Evolutionary conservation across 2,888 invertebrate species (phyloP).

Genomic region (Napeogenes inachia): DNA sequence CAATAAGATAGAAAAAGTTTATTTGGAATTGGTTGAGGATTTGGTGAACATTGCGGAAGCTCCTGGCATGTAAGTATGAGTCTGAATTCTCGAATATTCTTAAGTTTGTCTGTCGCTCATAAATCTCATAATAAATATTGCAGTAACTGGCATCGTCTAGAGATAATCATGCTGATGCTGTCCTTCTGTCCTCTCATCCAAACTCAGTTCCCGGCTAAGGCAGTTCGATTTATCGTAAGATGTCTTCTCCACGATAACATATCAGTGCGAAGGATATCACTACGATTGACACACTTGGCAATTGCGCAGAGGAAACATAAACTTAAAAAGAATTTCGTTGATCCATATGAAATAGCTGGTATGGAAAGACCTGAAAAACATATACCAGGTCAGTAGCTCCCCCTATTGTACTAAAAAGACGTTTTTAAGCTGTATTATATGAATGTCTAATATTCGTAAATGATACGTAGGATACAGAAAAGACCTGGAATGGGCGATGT

Average conservation of each 20-base stretch:
- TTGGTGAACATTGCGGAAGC: slow-evolving; percentile 70
- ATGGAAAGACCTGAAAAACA: slow-evolving; percentile 46
- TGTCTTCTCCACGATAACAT: slow-evolving; percentile 87
- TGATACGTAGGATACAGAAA: slow-evolving; percentile 74
- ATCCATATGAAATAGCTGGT: slow-evolving; percentile 72
- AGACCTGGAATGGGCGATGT: slow-evolving; percentile 86
- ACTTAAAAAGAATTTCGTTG: slow-evolving; percentile 77
- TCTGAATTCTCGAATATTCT: background rate
- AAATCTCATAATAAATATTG: background rate
- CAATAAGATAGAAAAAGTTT: slow-evolving; percentile 66
- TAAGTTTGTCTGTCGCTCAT: no score
- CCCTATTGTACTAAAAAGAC: no score
- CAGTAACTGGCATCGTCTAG: slow-evolving; percentile 90
- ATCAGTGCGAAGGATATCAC: slow-evolving; percentile 84
- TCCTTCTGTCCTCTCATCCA: slow-evolving; percentile 84
- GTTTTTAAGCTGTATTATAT: background rate
- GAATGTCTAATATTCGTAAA: background rate
- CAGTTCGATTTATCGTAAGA: slow-evolving; percentile 80
- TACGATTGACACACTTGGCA: slow-evolving; percentile 78
- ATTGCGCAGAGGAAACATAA: slow-evolving; percentile 84
- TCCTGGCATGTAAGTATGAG: slow-evolving; percentile 56
- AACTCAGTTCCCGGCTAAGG: slow-evolving; percentile 78
- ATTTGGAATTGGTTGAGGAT: slow-evolving; percentile 75
- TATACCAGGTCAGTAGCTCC: slow-evolving; percentile 50
- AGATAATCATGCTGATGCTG: slow-evolving; percentile 85